These are phyloP conservation scores for Pelochelys cantorii DNA, from an alignment of 2,797 vertebrate species.

Conservation along the genomic window DNA sequence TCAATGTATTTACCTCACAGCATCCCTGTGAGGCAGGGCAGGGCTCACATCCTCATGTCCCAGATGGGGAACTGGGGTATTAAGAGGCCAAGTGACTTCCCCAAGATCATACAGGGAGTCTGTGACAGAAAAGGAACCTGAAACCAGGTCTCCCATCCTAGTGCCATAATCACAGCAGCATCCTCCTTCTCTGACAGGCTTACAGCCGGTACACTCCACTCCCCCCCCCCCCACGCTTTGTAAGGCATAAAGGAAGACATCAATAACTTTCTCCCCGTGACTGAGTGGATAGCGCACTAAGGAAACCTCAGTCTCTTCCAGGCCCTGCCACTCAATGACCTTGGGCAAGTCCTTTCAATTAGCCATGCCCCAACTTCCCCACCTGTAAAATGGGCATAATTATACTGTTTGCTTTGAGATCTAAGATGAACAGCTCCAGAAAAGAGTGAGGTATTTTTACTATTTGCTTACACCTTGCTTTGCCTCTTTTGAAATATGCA, in stretches of 20 bases:
- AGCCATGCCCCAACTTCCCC: neutral
- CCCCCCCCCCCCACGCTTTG: neutral
- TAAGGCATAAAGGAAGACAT: constrained; percentile 44
- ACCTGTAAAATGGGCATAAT: neutral
- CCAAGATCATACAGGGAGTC: fast-evolving
- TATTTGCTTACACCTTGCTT: neutral
- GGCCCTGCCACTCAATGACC: neutral
- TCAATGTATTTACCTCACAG: neutral
- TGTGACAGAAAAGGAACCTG: neutral
- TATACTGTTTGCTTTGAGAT: neutral
- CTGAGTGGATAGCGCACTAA: neutral
- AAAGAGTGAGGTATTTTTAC: neutral
- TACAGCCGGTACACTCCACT: neutral
- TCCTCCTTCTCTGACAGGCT: neutral
- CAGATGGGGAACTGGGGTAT: constrained; percentile 17
- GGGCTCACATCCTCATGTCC: neutral
- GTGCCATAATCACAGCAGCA: neutral
- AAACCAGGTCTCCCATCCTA: neutral
- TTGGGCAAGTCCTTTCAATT: neutral
- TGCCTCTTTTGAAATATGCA: neutral
- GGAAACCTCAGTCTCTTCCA: neutral
- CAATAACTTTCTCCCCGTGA: constrained; percentile 6
- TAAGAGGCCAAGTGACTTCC: neutral
- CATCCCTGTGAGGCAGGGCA: too few species aligned
- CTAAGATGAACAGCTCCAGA: neutral